Evolutionary conservation across 1,140 invertebrate species (phyloP).

Genomic region (Drosophila kohkoa): DNA sequence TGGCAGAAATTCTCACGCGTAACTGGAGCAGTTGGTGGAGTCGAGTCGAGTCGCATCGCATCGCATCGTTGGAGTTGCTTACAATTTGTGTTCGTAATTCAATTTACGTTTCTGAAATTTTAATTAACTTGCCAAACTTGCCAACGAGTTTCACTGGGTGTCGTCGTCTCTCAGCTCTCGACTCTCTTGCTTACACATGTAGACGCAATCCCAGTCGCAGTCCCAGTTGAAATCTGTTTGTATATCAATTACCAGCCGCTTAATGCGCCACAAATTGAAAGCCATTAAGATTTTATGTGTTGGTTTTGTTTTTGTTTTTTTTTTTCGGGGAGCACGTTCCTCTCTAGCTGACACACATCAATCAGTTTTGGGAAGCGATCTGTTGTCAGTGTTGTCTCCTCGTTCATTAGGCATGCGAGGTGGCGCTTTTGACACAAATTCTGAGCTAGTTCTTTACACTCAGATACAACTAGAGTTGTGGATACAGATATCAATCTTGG

Average conservation of each 20-base stretch:
- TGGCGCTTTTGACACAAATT: slow-evolving; percentile 50
- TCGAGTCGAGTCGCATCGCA: neutral
- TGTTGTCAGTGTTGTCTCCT: neutral
- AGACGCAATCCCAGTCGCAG: slow-evolving; percentile 1
- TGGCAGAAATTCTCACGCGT: slow-evolving; percentile 79
- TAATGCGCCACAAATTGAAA: slow-evolving; percentile 83
- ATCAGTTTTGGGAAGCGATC: slow-evolving; percentile 56
- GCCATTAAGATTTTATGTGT: slow-evolving; percentile 67
- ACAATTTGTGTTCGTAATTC: slow-evolving; percentile 79
- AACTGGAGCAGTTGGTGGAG: slow-evolving; percentile 73
- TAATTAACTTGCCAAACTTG: slow-evolving; percentile 68
- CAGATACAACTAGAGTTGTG: neutral
- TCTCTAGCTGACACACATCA: slow-evolving; percentile 58
- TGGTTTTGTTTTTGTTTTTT: slow-evolving; percentile 1
- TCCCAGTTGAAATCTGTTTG: slow-evolving; percentile 42
- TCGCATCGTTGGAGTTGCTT: slow-evolving; percentile 35
- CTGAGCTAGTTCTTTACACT: slow-evolving; percentile 23
- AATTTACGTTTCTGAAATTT: slow-evolving; percentile 80
- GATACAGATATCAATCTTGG: slow-evolving; percentile 17
- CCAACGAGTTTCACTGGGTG: slow-evolving; percentile 41
- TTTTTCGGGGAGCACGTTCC: slow-evolving; percentile 35
- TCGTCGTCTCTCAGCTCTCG: slow-evolving; percentile 8
- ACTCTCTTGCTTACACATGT: slow-evolving; percentile 60
- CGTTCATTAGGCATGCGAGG: slow-evolving; percentile 66
- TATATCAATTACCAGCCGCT: slow-evolving; percentile 61